These are phyloP conservation scores for Trachops cirrhosus DNA, from an alignment of 2,797 vertebrate species.

Conservation along the genomic window DNA sequence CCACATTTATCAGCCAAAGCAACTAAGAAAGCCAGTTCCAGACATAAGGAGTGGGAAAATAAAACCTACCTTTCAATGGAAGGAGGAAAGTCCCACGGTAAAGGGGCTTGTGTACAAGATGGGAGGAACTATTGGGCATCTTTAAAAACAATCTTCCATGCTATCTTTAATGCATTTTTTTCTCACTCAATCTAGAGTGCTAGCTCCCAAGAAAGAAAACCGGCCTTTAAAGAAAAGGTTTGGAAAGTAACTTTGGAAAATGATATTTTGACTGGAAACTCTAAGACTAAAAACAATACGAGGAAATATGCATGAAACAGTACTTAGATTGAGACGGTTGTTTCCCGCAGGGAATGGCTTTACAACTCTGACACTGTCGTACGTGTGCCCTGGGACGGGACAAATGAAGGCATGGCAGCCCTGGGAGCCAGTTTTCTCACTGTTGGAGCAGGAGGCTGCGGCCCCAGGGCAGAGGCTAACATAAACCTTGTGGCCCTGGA, in stretches of 20 bases:
- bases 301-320: neutral
- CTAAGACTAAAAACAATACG: neutral
- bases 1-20: neutral
- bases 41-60: neutral
- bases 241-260: neutral
- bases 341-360: neutral
- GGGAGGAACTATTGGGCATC: neutral
- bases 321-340: neutral
- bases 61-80: neutral
- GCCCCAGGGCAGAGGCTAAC: neutral
- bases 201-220: neutral
- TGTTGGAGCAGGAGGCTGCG: neutral
- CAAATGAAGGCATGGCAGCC: neutral
- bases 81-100: neutral
- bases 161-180: neutral
- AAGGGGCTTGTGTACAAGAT: neutral
- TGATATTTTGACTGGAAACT: neutral
- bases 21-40: neutral
- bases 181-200: neutral
- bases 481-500: neutral
- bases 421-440: neutral
- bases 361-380: neutral
- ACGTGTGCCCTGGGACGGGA: neutral
- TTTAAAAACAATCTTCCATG: neutral
- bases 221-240: neutral